Evolutionary conservation across 2,888 invertebrate species (phyloP).

Genomic region (Endotricha flammealis): DNA sequence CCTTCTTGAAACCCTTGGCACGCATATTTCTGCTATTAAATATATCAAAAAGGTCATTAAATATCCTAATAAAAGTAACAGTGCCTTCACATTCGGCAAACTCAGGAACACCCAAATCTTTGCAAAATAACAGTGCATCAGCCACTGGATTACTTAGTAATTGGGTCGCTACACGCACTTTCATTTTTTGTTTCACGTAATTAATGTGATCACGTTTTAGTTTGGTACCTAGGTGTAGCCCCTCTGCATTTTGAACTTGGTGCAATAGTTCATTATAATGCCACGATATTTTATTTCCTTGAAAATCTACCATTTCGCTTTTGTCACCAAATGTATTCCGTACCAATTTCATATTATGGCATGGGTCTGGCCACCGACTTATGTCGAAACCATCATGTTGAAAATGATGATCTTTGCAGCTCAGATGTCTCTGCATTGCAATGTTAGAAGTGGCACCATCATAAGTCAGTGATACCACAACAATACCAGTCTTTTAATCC

Average conservation of each 20-base stretch:
- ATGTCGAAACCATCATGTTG: neutral
- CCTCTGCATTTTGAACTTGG: slow-evolving; percentile 6
- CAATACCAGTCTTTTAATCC: slow-evolving; percentile 10
- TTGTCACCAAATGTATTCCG: slow-evolving; percentile 12
- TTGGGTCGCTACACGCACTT: slow-evolving; percentile 9
- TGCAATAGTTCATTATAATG: neutral
- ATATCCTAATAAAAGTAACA: neutral
- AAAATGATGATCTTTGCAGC: neutral
- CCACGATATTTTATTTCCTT: neutral
- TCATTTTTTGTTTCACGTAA: slow-evolving; percentile 3
- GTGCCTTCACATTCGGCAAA: neutral
- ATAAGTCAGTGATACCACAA: slow-evolving; percentile 1
- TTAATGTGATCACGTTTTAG: slow-evolving; percentile 7
- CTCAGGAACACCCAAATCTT: neutral
- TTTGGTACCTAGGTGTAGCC: slow-evolving; percentile 9
- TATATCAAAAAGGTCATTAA: slow-evolving; percentile 8
- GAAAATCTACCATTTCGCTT: slow-evolving; percentile 2
- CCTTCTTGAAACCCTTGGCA: slow-evolving; percentile 1
- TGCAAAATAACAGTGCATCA: slow-evolving; percentile 8
- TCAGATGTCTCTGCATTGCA: slow-evolving; percentile 8
- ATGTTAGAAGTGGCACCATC: slow-evolving; percentile 13
- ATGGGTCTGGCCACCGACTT: slow-evolving; percentile 14
- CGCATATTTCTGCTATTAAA: slow-evolving; percentile 7
- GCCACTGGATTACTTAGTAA: slow-evolving; percentile 9
- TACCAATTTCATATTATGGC: slow-evolving; percentile 13